A percentile compares a stretch with the other conserved stretches of the same genome.
phyloP scores from a whole-genome alignment of 2,888 invertebrate species.

The Frankliniella fusca region DNA sequence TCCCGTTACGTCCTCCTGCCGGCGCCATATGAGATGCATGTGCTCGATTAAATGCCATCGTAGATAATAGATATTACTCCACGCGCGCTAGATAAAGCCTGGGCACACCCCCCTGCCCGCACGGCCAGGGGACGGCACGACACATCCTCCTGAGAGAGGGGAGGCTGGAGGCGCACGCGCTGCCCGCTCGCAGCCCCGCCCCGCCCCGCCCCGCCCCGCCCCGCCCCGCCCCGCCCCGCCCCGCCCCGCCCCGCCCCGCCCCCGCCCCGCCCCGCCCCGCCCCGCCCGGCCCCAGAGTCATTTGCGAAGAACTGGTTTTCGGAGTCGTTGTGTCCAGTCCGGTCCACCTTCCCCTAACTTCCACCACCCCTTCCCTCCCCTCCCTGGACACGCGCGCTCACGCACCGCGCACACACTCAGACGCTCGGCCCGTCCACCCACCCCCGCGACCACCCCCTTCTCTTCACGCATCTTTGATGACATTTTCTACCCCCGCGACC shows the following conservation, averaged over 20 bases:
- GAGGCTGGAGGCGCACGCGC: too few relatives aligned
- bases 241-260: background rate
- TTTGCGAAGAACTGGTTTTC: constrained; percentile 23
- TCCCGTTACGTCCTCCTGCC: background rate
- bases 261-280: background rate
- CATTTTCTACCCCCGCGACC: background rate
- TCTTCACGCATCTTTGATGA: constrained; percentile 22
- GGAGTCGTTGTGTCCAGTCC: background rate
- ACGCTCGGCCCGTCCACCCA: background rate
- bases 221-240: background rate
- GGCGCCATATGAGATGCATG: constrained; percentile 23
- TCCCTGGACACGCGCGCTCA: background rate
- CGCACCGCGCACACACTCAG: background rate
- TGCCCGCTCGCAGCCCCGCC: too few relatives aligned
- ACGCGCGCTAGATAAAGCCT: constrained; percentile 11
- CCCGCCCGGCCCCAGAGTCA: background rate
- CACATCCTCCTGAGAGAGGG: background rate
- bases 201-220: background rate
- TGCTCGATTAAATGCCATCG: constrained; percentile 24
- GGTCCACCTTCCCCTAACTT: background rate
- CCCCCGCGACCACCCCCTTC: background rate
- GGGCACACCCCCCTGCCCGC: background rate
- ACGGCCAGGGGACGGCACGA: background rate
- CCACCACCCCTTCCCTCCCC: background rate
- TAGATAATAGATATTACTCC: constrained; percentile 21